phyloP scores from a whole-genome alignment of 2,113 vertebrate genomes.

The Pimephales promelas region DNA sequence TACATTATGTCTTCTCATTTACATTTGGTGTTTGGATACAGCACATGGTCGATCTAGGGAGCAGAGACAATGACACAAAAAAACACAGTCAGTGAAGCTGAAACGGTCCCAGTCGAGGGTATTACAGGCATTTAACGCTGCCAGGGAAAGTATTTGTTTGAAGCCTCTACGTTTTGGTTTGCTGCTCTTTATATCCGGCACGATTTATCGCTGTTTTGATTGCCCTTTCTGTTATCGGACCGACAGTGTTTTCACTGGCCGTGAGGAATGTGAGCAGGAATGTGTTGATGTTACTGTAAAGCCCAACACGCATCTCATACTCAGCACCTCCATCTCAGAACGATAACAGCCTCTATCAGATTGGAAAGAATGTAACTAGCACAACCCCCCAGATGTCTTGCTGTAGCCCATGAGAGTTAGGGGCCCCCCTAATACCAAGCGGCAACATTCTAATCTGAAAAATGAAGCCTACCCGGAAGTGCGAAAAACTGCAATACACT shows the following conservation, averaged over 20 bases:
- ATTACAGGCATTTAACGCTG: slow-evolving; percentile 57
- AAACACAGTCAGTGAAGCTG: slow-evolving; percentile 57
- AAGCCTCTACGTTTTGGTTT: slow-evolving; percentile 58
- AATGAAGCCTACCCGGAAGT: no score
- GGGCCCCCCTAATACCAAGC: slow-evolving; percentile 47
- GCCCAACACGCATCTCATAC: slow-evolving; percentile 59
- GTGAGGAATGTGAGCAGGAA: slow-evolving; percentile 65
- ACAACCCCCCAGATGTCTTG: slow-evolving; percentile 46
- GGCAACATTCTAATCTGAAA: no score
- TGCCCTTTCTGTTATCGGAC: slow-evolving; percentile 64
- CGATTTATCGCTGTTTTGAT: slow-evolving; percentile 68
- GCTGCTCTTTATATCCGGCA: slow-evolving; percentile 63
- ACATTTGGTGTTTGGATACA: neutral
- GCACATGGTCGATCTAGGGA: neutral
- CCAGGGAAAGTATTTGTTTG: slow-evolving; percentile 64
- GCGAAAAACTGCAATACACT: no score
- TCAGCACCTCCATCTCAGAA: slow-evolving; percentile 62
- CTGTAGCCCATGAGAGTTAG: slow-evolving; percentile 53
- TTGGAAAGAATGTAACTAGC: slow-evolving; percentile 63
- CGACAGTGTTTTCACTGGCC: slow-evolving; percentile 65
- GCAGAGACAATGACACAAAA: slow-evolving; percentile 29
- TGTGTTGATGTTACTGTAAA: slow-evolving; percentile 69
- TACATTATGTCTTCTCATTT: slow-evolving; percentile 12
- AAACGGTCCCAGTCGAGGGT: slow-evolving; percentile 50
- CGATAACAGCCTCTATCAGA: slow-evolving; percentile 68